Percentiles rank a stretch among this genome's conserved stretches.
These are phyloP conservation scores for Corvus hawaiiensis DNA, from an alignment of 2,113 vertebrate species.

Conservation along the genomic window DNA sequence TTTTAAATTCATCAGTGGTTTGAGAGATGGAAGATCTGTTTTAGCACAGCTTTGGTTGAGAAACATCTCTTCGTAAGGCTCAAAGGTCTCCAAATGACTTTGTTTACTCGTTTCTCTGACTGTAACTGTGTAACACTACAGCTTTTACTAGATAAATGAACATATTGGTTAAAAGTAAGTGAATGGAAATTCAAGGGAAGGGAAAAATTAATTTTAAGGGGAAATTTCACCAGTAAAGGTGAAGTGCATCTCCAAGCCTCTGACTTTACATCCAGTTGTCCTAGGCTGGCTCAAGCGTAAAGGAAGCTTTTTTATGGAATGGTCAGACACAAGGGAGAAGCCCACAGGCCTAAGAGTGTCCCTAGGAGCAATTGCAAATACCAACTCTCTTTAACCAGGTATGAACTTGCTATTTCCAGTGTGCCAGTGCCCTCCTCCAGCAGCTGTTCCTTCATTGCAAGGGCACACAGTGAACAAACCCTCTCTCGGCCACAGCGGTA, in stretches of 20 bases:
- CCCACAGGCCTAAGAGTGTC: fast-evolving
- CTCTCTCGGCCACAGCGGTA: not conserved
- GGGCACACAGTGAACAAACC: not conserved
- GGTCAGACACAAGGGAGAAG: not conserved
- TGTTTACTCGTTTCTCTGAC: not conserved
- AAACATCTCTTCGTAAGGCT: not conserved
- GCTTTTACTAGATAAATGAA: not conserved
- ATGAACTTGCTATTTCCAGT: not conserved
- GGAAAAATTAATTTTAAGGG: not conserved
- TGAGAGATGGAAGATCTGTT: conserved; percentile 3
- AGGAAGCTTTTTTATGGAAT: not conserved
- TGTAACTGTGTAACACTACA: not conserved
- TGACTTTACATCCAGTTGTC: not conserved
- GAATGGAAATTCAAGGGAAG: not conserved
- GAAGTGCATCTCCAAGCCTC: not conserved
- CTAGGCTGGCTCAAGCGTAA: not conserved
- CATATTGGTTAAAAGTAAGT: not conserved
- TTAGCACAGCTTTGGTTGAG: not conserved
- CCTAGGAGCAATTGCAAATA: not conserved
- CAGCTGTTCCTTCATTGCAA: not conserved
- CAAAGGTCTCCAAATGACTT: conserved; percentile 28
- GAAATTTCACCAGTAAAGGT: not conserved
- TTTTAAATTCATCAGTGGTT: conserved; percentile 7
- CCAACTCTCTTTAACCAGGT: not conserved
- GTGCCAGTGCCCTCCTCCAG: not conserved